Evolutionary conservation across 35 echinoderm and acorn worm genomes (phyloP).

Genomic region (Nesometra sesokonis): DNA sequence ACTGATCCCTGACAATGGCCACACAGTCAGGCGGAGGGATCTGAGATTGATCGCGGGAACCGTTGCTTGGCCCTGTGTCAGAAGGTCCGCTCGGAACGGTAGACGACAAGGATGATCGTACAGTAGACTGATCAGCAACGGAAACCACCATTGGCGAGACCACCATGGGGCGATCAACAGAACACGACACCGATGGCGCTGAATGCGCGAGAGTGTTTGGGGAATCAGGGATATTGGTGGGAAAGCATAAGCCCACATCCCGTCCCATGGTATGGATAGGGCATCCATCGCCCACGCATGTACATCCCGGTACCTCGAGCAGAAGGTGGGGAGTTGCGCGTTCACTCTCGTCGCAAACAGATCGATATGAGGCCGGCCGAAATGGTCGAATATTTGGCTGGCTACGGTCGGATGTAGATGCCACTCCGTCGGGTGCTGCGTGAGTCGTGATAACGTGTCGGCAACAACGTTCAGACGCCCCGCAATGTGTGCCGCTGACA

Average conservation of each 20-base stretch:
- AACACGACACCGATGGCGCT: background rate
- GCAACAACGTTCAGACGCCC: background rate
- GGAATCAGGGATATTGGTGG: conserved; percentile 28
- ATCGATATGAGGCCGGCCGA: background rate
- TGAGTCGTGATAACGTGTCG: background rate
- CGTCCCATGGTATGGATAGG: conserved; percentile 31
- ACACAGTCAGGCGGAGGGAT: too few species aligned
- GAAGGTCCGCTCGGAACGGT: background rate
- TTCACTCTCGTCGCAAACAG: background rate
- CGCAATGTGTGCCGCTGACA: background rate
- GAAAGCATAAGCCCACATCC: conserved; percentile 33
- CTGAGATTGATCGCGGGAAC: too few species aligned
- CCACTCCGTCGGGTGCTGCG: background rate
- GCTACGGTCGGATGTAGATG: background rate
- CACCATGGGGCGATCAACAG: background rate
- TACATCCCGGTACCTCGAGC: background rate
- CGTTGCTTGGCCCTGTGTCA: background rate
- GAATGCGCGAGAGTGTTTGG: background rate
- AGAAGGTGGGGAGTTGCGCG: background rate
- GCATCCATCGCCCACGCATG: conserved; percentile 20
- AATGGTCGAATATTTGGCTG: background rate
- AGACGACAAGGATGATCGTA: background rate
- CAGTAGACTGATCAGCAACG: background rate
- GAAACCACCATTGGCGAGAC: background rate
- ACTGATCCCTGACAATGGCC: too few species aligned